Evolutionary conservation across 2,797 vertebrate species (phyloP).

Genomic region (Pseudotriccus pelzelni): DNA sequence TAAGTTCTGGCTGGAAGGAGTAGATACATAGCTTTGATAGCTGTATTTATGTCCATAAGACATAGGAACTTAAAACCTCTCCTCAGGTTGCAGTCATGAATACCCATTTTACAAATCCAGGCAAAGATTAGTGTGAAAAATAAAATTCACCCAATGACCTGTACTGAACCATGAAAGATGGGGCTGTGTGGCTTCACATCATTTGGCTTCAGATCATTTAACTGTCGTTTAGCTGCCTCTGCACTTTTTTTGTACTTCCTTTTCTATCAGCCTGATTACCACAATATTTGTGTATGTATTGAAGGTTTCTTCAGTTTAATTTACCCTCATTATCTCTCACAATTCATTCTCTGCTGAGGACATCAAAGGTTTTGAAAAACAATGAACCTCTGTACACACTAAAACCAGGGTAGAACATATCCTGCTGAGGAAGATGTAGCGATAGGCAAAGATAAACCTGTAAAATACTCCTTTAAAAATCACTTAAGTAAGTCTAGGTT

Average conservation of each 20-base stretch:
- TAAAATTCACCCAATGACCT: conserved; percentile 37
- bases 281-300: conserved; percentile 22
- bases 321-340: neutral
- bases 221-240: conserved; percentile 10
- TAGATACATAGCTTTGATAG: neutral
- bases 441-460: neutral
- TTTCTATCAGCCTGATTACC: neutral
- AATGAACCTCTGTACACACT: neutral
- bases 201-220: conserved; percentile 39
- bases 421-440: neutral
- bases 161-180: conserved; percentile 39
- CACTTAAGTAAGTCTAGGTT: neutral
- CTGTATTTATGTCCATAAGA: neutral
- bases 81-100: neutral
- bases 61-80: neutral
- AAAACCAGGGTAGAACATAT: neutral
- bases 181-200: neutral
- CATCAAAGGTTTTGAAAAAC: neutral
- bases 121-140: conserved; percentile 1
- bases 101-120: conserved; percentile 35
- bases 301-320: neutral
- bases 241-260: conserved; percentile 21
- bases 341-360: neutral
- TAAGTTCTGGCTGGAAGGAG: neutral
- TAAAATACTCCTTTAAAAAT: neutral